Evolutionary conservation across 2,113 vertebrate species (phyloP).

Genomic region (Pelecanus crispus): DNA sequence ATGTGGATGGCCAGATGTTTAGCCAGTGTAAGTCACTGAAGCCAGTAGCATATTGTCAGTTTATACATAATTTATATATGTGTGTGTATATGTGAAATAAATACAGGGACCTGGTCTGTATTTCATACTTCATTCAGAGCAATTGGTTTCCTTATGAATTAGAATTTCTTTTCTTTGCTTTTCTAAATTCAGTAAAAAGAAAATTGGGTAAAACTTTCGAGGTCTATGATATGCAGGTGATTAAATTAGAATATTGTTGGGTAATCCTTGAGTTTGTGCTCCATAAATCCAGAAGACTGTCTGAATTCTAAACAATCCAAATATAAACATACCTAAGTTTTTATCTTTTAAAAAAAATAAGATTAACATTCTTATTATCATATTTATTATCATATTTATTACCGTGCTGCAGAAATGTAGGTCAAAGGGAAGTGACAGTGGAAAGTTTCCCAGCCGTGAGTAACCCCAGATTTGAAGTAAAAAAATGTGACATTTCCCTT

Average conservation of each 20-base stretch:
- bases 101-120: not conserved
- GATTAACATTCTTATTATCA: not conserved
- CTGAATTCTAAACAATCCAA: not conserved
- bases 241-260: not conserved
- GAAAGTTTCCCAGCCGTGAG: not conserved
- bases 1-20: not conserved
- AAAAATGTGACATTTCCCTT: not conserved
- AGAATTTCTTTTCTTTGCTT: not conserved
- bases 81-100: not conserved
- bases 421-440: not conserved
- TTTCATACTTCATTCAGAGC: not conserved
- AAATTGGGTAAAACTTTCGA: not conserved
- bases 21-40: not conserved
- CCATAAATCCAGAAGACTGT: not conserved
- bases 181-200: not conserved
- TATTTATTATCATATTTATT: not conserved
- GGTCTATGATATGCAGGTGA: not conserved
- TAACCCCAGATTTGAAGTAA: not conserved
- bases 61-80: not conserved
- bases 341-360: not conserved
- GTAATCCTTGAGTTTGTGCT: not conserved
- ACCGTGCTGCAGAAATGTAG: not conserved
- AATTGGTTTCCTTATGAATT: not conserved
- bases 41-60: not conserved
- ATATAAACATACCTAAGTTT: not conserved